Evolutionary conservation across 2,888 invertebrate genomes (phyloP), one percentile per base, ranked within the genome.

Genomic region (Pandemis corylana): DNA sequence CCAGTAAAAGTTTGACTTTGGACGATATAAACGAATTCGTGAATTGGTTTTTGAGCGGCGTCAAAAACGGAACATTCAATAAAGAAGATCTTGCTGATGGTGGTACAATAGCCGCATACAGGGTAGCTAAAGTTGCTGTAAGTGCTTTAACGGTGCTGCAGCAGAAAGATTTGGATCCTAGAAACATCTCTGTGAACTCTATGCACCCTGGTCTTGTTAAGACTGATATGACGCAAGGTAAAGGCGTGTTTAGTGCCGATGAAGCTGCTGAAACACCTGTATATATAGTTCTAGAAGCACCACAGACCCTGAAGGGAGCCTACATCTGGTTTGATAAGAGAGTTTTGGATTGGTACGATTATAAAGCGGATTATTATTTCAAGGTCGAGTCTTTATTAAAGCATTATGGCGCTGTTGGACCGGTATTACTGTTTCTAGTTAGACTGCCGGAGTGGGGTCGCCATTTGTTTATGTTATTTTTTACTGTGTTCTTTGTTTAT

Each of bases 121-220:
- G 94, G 44, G 95, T 96, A 0, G 96, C 97, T 0, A 97, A 97
- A 91, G 96, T 97, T 0, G 97, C 96, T 2, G 90, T 97, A 0
- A 95, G 95, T 74, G 96, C 97, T 0, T 83, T 97, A 69, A 95
- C 96, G 0, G 89, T 95, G 61, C 88, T 97, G 67, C 97, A 97
- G 79, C 97, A 97, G 81, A 89, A 91, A 46, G 88, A 94, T 44
- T 92, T 97, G 15, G 86, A 86, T 9, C 90, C 94, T 0, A 94
- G 95, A 73, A 95, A 96, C 75, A 95, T 97, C 46, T 80, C 79
- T 0, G 85, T 93, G 0, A 97, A 97, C 85, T 91, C 95, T 9
- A 95, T 96, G 82, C 96, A 96, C 85, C 97, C 97, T 6, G 97
- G 97, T 0, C 95, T 96, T 79, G 97, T 97, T 0, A 95, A 95